These are phyloP conservation scores for Phallusia fumigata DNA, from an alignment of 23 tunicate species.

Conservation along the genomic window DNA sequence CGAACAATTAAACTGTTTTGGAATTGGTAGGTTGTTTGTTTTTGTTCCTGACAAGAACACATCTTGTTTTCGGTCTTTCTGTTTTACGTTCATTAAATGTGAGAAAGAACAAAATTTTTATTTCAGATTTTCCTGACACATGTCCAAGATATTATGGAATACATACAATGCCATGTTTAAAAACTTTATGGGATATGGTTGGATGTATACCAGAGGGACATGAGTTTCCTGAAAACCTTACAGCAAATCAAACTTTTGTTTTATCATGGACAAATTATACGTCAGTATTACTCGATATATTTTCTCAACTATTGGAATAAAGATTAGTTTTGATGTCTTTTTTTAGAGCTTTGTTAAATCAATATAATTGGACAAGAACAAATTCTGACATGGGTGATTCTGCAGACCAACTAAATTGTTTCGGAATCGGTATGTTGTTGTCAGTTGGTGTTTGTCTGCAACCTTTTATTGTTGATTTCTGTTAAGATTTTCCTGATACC, in stretches of 20 bases:
- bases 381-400: not conserved
- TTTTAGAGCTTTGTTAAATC: not conserved
- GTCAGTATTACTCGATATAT: not conserved
- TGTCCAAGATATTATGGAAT: constrained; percentile 25
- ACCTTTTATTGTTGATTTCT: not conserved
- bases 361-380: not conserved
- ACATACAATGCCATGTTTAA: constrained; percentile 15
- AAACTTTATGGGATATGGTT: constrained; percentile 23
- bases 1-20: constrained; percentile 7
- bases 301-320: no score
- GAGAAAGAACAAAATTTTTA: no score
- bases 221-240: constrained; percentile 18
- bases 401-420: not conserved
- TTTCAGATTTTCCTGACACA: not conserved
- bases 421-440: not conserved
- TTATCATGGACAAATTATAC: constrained; percentile 1
- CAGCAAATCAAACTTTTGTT: not conserved
- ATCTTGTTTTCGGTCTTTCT: no score
- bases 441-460: not conserved
- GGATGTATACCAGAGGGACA: constrained; percentile 26
- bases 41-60: not conserved
- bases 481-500: not conserved
- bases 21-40: not conserved
- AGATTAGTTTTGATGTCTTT: not conserved
- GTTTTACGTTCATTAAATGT: no score